Evolutionary conservation across 2,113 vertebrate species (phyloP).

Genomic region (Malaclemys terrapin): DNA sequence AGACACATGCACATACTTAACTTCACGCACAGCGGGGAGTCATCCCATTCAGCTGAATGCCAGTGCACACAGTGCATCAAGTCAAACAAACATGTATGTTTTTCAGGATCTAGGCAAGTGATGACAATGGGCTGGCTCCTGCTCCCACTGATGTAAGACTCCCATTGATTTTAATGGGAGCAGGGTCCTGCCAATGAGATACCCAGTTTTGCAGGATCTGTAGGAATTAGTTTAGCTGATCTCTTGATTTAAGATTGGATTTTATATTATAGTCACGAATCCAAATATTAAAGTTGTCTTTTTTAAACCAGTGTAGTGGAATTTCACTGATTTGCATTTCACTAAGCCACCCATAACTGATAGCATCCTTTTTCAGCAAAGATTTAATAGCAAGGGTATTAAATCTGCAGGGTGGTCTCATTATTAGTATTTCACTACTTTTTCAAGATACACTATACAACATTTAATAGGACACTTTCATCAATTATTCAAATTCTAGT

Average conservation of each 20-base stretch:
- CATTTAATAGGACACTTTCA: neutral
- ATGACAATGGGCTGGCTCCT: constrained; percentile 19
- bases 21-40: neutral
- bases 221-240: constrained; percentile 51
- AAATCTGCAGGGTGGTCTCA: neutral
- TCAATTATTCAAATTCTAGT: neutral
- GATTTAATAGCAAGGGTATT: neutral
- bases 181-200: neutral
- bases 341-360: neutral
- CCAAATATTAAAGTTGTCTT: constrained; percentile 6
- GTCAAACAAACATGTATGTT: neutral
- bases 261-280: constrained; percentile 40
- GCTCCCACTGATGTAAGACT: constrained; percentile 2
- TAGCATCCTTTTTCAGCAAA: neutral
- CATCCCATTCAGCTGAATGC: neutral
- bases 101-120: neutral
- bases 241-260: constrained; percentile 60
- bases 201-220: constrained; percentile 14
- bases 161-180: neutral
- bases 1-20: neutral
- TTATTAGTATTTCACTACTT: neutral
- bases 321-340: constrained; percentile 22
- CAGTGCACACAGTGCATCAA: neutral
- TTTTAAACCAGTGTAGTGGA: constrained; percentile 33
- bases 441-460: neutral